Base-by-base conservation (phyloP, 2,797 vertebrate species). In the Trematomus bernacchii region DNA sequence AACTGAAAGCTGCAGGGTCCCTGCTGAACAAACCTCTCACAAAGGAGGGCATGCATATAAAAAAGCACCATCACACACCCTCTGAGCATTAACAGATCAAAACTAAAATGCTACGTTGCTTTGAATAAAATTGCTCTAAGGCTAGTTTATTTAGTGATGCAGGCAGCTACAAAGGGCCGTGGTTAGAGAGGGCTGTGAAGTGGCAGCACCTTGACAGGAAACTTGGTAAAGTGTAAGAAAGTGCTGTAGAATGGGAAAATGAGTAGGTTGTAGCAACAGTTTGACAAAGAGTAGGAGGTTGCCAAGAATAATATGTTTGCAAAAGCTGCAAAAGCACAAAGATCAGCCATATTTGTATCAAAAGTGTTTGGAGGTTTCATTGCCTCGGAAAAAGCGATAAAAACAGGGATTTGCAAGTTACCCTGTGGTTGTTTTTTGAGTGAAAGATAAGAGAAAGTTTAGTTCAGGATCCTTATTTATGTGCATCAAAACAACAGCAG, bases 231-330 rank as follows among this genome's bases (percentile, higher is more conserved):
- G 19, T 58, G 42, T 2, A 42, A 54, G 21, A 68, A 57, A 70
- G 63, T 19, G 53, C 67, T 71, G 55, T 13, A 53, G 53, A 60
- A 66, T 15, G 13, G 51, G 43, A 54, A 47, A 62, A 68, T 65
- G 63, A 71, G 74, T 71, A 66, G 78, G 75, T 19, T 66, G 75
- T 52, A 77, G 72, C 77, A 90, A 79, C 80, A 66, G 64, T 87
- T 83, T 83, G 62, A 82, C 53, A 65, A 77, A 59, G 67, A 85
- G 87, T 84, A 66, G 73, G 86, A 84, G 75, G 84, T 10, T 82
- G 54, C 63, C 64, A 19, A 50, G 30, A 78, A 82, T 47, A 65
- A 82, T 55, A 8, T 52, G 52, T 69, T 66, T 66, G 37, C 44
- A 58, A 77, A 57, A 53, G 67, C 51, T 50, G 42, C 47, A 57